A percentile compares a stretch with the other conserved stretches of the same genome.
phyloP scores from a whole-genome alignment of 53 echinoderm and acorn worm species.

The Arbacia lixula region DNA sequence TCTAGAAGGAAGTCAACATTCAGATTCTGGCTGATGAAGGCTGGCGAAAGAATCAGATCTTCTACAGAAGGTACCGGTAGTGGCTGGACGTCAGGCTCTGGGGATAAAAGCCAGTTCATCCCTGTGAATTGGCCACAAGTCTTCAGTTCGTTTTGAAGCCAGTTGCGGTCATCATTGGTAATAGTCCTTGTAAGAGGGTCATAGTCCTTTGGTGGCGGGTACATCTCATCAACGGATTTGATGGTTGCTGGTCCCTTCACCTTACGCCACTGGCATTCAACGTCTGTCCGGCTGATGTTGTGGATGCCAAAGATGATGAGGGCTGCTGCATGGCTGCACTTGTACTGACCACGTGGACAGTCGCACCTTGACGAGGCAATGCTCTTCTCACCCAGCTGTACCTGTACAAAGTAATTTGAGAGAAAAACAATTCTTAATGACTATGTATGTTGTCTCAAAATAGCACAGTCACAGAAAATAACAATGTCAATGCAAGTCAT shows the following conservation, averaged over 20 bases:
- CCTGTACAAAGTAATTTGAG: background rate
- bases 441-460: background rate
- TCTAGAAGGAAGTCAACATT: background rate
- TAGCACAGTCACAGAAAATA: background rate
- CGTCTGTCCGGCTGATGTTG: constrained; percentile 5
- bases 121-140: background rate
- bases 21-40: background rate
- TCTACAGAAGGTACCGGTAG: background rate
- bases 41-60: background rate
- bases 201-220: background rate
- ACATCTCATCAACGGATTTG: background rate
- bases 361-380: constrained; percentile 8
- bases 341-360: constrained; percentile 16
- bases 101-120: background rate
- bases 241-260: background rate
- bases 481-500: background rate
- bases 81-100: background rate
- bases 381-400: constrained; percentile 2
- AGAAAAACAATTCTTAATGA: background rate
- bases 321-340: constrained; percentile 36
- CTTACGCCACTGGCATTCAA: constrained; percentile 19
- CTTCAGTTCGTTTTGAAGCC: too few relatives aligned
- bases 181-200: background rate
- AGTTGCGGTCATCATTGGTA: background rate
- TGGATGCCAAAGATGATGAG: constrained; percentile 25